Base-by-base conservation (phyloP, 2,113 vertebrate species). In the Rhinichthys klamathensis region DNA sequence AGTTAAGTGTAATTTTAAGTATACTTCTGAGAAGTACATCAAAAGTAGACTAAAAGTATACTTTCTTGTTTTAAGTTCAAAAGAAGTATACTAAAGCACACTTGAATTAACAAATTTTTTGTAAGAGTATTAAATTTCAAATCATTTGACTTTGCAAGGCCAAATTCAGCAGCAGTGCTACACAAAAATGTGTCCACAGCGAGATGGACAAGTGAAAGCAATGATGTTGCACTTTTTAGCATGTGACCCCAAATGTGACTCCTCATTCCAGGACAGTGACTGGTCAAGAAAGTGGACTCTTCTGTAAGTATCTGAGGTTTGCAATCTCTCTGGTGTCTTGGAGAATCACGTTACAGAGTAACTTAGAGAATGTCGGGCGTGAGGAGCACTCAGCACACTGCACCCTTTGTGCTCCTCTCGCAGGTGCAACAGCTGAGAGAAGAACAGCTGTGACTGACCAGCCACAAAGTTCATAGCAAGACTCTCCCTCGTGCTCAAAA, bases 371-470 rank as follows among this genome's bases (percentile, higher is more conserved):
- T 94, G 88, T 87, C 72, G 89, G 89, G 89, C 87, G 69, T 91
- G 90, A 69, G 70, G 76, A 35, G 75, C 80, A 63, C 82, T 89
- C 74, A 2, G 82, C 69, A 93, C 85, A 94, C 91, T 92, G 90
- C 80, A 81, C 85, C 87, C 93, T 93, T 94, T 94, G 94, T 94
- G 89, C 81, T 83, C 85, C 56, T 58, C 72, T 75, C 84, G 84
- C 90, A 92, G 90, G 89, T 87, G 91, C 23, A 87, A 91, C 94
- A 94, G 94, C 95, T 94, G 94, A 93, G 80, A 46, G 87, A 49
- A 80, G 81, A 54, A 35, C 83, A 88, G 78, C 87, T 87, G 85
- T 49, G 70, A 80, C 13, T 27, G 25, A 65, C 58, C 51, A 41
- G 78, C 87, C 81, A 46, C 60, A 32, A 84, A 72, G 63, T 38